These are phyloP conservation scores for Mormyrus hasselquistii DNA, from an alignment of 2,797 vertebrate genomes.

Conservation along the genomic window DNA sequence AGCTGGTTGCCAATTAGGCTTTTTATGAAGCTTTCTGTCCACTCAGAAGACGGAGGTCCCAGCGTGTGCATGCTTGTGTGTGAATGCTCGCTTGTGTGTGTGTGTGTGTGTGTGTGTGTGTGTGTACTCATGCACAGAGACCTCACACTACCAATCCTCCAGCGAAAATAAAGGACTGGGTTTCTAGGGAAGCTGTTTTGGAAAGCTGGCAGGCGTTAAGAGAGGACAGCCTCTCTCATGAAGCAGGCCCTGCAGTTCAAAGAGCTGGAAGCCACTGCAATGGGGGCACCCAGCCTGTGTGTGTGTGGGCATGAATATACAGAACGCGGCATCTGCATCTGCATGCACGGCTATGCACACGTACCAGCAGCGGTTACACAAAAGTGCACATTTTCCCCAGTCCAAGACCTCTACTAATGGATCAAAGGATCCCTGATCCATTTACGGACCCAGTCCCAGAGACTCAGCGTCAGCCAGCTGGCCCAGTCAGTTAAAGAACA, in stretches of 20 bases:
- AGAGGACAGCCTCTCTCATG: constrained; percentile 44
- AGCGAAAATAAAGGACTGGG: constrained; percentile 44
- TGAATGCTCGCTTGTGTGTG: background rate
- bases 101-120: background rate
- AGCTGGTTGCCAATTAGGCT: background rate
- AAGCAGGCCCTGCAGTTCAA: constrained; percentile 49
- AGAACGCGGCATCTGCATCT: background rate
- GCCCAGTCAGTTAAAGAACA: background rate
- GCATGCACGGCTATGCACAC: background rate
- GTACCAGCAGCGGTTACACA: background rate
- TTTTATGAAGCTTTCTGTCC: background rate
- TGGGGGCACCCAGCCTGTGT: constrained; percentile 19
- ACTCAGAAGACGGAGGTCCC: background rate
- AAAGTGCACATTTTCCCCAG: background rate
- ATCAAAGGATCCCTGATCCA: background rate
- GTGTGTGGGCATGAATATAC: background rate
- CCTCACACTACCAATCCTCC: constrained; percentile 34
- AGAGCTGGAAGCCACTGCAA: constrained; percentile 38
- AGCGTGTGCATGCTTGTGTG: background rate
- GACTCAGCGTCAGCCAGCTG: background rate
- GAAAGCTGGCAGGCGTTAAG: constrained; percentile 61
- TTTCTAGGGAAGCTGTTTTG: constrained; percentile 62
- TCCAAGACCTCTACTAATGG: background rate
- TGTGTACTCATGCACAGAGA: constrained; percentile 6
- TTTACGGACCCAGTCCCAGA: background rate